These are phyloP conservation scores for Pseudopodoces humilis DNA, from an alignment of 2,113 vertebrate species.

Conservation along the genomic window DNA sequence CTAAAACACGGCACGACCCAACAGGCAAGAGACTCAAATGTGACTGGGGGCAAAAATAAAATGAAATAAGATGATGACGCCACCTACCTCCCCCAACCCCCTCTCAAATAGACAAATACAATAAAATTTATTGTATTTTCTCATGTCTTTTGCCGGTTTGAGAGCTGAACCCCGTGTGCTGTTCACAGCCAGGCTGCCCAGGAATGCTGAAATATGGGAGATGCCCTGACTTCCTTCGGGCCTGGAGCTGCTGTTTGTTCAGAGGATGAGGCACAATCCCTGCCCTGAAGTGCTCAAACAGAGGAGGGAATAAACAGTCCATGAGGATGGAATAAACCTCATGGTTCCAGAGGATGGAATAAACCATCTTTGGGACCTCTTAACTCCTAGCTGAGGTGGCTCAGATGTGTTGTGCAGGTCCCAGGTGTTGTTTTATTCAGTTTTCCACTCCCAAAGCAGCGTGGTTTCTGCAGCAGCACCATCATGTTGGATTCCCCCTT, in stretches of 20 bases:
- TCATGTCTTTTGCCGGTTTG: background rate
- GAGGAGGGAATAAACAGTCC: background rate
- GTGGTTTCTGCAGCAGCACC: background rate
- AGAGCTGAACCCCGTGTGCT: background rate
- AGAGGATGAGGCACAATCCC: background rate
- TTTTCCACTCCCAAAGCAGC: background rate
- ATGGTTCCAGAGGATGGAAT: background rate
- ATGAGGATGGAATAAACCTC: background rate
- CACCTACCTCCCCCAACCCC: background rate
- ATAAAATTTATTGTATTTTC: background rate
- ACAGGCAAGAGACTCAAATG: background rate
- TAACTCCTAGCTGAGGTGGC: rapidly evolving
- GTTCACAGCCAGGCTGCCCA: background rate
- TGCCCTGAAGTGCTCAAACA: background rate
- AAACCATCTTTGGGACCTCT: background rate
- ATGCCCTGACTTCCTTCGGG: background rate
- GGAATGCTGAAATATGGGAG: background rate
- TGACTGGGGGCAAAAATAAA: background rate
- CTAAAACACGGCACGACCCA: background rate
- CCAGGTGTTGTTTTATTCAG: background rate
- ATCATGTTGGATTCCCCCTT: background rate
- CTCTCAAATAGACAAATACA: background rate
- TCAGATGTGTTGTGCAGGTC: background rate
- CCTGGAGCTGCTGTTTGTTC: background rate
- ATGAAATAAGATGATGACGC: background rate